These are phyloP conservation scores for Hyperoplus lanceolatus DNA, from an alignment of 2,797 vertebrate species.

Conservation along the genomic window DNA sequence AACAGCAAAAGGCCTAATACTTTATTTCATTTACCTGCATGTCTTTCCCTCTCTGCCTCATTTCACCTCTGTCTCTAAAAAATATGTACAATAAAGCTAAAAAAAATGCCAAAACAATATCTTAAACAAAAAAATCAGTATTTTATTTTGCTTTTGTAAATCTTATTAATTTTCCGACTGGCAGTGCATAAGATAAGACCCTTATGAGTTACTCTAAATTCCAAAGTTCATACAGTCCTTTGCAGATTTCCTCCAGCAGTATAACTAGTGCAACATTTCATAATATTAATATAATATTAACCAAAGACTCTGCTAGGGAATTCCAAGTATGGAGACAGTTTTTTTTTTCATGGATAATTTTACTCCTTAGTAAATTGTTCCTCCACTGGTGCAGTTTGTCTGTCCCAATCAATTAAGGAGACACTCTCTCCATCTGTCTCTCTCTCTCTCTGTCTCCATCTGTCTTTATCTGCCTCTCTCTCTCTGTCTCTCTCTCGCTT, in stretches of 20 bases:
- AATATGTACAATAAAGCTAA: too few relatives aligned
- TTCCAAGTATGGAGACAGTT: neutral
- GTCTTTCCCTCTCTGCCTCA: too few relatives aligned
- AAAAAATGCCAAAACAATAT: too few relatives aligned
- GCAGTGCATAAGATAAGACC: neutral
- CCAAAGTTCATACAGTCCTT: neutral
- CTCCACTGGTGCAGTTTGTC: slow-evolving; percentile 22
- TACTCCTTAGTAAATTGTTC: slow-evolving; percentile 17
- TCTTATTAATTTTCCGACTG: too few relatives aligned
- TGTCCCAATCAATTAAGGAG: slow-evolving; percentile 30
- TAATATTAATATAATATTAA: neutral
- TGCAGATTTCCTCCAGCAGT: neutral
- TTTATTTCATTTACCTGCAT: neutral
- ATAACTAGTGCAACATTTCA: neutral
- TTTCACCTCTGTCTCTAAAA: too few relatives aligned
- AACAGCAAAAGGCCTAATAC: neutral
- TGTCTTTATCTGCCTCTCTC: too few relatives aligned
- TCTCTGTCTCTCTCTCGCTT: too few relatives aligned
- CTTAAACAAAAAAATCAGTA: too few relatives aligned
- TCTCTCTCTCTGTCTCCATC: neutral
- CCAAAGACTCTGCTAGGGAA: neutral
- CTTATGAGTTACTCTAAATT: neutral
- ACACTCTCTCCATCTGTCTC: neutral
- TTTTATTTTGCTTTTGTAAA: neutral
- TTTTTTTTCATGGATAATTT: slow-evolving; percentile 11